These are phyloP conservation scores for Encarsia formosa DNA, from an alignment of 2,888 invertebrate species.

Conservation along the genomic window DNA sequence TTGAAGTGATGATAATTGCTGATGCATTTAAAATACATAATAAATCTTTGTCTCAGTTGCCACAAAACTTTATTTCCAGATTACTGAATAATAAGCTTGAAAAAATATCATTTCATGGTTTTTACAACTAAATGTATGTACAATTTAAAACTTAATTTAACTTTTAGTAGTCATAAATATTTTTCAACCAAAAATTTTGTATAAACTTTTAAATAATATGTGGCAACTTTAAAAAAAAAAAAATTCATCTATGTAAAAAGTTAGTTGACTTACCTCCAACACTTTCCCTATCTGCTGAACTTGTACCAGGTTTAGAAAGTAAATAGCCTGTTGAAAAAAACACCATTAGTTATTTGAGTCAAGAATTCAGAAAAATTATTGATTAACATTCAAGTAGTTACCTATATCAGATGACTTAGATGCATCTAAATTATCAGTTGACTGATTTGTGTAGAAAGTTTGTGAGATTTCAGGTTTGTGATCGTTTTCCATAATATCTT, in stretches of 20 bases:
- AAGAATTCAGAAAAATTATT: background rate
- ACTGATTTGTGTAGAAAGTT: constrained; percentile 47
- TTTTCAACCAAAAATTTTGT: no score
- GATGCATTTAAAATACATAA: no score
- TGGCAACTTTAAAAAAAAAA: constrained; percentile 15
- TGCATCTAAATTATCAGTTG: constrained; percentile 41
- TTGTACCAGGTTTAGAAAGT: constrained; percentile 49
- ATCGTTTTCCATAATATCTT: constrained; percentile 43
- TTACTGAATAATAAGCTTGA: no score
- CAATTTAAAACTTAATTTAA: background rate
- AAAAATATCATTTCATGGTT: no score
- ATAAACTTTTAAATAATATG: no score
- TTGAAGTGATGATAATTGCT: no score
- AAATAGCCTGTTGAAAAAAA: constrained; percentile 43
- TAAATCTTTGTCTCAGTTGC: no score
- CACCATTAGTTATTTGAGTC: constrained; percentile 1
- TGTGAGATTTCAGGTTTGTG: constrained; percentile 49
- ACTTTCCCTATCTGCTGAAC: constrained; percentile 48
- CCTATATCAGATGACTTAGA: constrained; percentile 46
- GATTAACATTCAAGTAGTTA: constrained; percentile 22
- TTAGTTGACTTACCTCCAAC: constrained; percentile 27
- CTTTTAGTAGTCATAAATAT: background rate
- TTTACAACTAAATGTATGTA: constrained; percentile 3
- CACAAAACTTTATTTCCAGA: no score
- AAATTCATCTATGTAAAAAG: background rate